phyloP scores from a whole-genome alignment of 2,113 vertebrate species.

The Anoplopoma fimbria region DNA sequence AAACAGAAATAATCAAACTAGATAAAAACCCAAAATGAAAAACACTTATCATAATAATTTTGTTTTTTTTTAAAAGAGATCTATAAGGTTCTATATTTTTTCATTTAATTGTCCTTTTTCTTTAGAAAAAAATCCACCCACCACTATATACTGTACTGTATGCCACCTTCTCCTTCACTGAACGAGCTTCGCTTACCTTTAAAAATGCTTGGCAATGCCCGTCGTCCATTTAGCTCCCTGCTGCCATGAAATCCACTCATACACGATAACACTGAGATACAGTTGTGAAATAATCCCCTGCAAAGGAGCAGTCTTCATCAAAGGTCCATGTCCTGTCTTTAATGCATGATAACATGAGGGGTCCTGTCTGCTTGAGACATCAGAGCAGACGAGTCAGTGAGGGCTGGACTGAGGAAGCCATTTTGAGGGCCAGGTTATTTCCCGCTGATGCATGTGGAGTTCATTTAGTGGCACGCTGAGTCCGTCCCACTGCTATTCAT shows the following conservation, averaged over 20 bases:
- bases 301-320: conserved; percentile 71
- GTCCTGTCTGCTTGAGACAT: conserved; percentile 66
- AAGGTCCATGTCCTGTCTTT: conserved; percentile 69
- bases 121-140: conserved; percentile 71
- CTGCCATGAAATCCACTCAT: conserved; percentile 71
- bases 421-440: conserved; percentile 61
- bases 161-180: conserved; percentile 61
- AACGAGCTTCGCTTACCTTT: conserved; percentile 80
- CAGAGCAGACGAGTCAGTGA: conserved; percentile 58
- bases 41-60: conserved; percentile 83
- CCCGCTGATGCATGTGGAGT: conserved; percentile 51
- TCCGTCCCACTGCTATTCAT: conserved; percentile 29
- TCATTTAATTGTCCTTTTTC: conserved; percentile 79
- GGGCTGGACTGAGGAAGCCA: conserved; percentile 53
- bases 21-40: conserved; percentile 84
- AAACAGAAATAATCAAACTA: conserved; percentile 79
- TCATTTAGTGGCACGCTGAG: conserved; percentile 35
- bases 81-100: conserved; percentile 84
- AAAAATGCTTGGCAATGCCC: conserved; percentile 66
- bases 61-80: conserved; percentile 82
- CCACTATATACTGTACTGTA: conserved; percentile 57
- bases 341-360: conserved; percentile 49
- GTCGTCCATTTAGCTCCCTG: conserved; percentile 67
- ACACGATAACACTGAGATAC: conserved; percentile 75
- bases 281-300: conserved; percentile 78